Evolutionary conservation across 2,888 invertebrate species (phyloP).

Genomic region (Odontocerum albicorne): DNA sequence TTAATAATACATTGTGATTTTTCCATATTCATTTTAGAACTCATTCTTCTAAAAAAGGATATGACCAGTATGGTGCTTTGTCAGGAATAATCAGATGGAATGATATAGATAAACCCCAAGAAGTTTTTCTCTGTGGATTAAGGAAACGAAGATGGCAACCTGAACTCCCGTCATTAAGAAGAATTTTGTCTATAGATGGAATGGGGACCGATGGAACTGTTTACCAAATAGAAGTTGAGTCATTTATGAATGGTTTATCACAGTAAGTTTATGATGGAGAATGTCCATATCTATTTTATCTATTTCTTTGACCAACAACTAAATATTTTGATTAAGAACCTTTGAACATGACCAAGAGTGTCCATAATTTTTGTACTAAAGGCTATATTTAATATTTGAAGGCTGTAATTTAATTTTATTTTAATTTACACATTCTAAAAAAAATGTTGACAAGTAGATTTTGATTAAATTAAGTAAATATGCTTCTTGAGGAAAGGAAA

Average conservation of each 20-base stretch:
- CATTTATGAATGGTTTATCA: slow-evolving; percentile 55
- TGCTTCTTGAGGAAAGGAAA: too few relatives aligned
- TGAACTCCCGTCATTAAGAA: slow-evolving; percentile 41
- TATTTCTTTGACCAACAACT: neutral
- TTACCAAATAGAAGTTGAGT: slow-evolving; percentile 56
- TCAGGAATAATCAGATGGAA: slow-evolving; percentile 59
- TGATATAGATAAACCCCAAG: slow-evolving; percentile 45
- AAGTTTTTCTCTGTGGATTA: slow-evolving; percentile 56
- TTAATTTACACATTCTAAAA: too few relatives aligned
- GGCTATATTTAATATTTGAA: too few relatives aligned
- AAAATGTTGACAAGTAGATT: too few relatives aligned
- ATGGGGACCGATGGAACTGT: slow-evolving; percentile 58
- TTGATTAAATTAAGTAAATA: too few relatives aligned
- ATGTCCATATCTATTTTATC: neutral
- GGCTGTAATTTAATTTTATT: too few relatives aligned
- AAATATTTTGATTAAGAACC: too few relatives aligned
- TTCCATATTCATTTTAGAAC: slow-evolving; percentile 47
- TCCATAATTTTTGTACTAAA: too few relatives aligned
- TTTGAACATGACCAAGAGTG: too few relatives aligned
- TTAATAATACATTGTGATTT: too few relatives aligned
- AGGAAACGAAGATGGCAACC: slow-evolving; percentile 52
- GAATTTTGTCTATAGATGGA: slow-evolving; percentile 46
- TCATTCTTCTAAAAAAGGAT: slow-evolving; percentile 51
- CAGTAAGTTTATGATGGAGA: slow-evolving; percentile 54
- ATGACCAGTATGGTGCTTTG: slow-evolving; percentile 65